Conservation (phyloP, 1,140 invertebrate genomes). For the Heterodera schachtii region DNA sequence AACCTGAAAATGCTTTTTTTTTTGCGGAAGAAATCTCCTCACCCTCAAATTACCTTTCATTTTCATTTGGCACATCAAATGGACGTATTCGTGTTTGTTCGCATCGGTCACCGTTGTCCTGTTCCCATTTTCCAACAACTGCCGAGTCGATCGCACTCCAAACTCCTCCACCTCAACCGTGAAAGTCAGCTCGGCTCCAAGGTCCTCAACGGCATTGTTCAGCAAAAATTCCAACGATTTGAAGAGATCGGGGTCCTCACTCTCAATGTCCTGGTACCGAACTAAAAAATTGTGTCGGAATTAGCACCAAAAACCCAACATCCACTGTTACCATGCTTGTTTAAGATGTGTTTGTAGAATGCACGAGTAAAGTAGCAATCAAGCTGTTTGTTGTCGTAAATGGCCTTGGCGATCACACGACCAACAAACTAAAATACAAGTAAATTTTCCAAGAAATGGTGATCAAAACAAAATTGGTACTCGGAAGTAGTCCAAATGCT, state of each 20-base stretch:
- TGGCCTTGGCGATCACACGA: constrained; percentile 87
- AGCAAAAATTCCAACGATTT: constrained; percentile 85
- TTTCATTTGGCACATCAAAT: constrained; percentile 89
- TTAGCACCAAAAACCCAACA: not conserved
- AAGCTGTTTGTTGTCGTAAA: constrained; percentile 89
- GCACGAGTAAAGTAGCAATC: constrained; percentile 93
- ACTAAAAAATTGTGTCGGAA: constrained; percentile 68
- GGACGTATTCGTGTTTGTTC: constrained; percentile 88
- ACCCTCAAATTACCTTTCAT: constrained; percentile 78
- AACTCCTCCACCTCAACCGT: constrained; percentile 91
- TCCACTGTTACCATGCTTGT: constrained; percentile 70
- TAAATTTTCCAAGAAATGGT: not conserved
- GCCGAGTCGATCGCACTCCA: constrained; percentile 83
- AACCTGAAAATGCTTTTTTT: constrained; percentile 35
- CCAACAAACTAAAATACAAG: constrained; percentile 76
- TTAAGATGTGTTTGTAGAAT: constrained; percentile 92
- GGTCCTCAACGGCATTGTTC: constrained; percentile 81
- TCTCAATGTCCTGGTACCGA: constrained; percentile 90
- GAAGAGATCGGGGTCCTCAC: constrained; percentile 89
- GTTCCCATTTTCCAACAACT: constrained; percentile 82
- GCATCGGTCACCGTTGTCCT: constrained; percentile 85
- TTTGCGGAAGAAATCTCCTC: not conserved
- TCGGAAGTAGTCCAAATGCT: constrained; percentile 90
- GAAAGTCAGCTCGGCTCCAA: constrained; percentile 87
- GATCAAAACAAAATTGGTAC: constrained; percentile 34